A percentile compares a stretch with the other conserved stretches of the same genome.
phyloP scores from a whole-genome alignment of 2,797 vertebrate genomes.

The Tangara arthus region DNA sequence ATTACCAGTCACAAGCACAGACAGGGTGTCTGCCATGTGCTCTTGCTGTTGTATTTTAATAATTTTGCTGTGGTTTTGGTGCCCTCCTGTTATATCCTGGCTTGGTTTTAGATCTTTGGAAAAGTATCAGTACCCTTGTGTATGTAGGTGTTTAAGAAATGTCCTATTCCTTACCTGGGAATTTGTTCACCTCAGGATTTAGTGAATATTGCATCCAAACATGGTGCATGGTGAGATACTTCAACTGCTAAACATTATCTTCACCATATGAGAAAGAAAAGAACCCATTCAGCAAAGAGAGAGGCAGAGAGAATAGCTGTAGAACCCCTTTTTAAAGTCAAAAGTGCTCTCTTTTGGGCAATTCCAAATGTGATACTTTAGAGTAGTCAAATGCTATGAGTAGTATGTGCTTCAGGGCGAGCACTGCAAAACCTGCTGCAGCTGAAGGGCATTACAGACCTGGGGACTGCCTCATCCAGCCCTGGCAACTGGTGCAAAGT shows the following conservation, averaged over 20 bases:
- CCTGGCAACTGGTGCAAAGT: not conserved
- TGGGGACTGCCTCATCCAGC: not conserved
- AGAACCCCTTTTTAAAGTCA: conserved; percentile 33
- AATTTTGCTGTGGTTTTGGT: not conserved
- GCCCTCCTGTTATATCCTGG: not conserved
- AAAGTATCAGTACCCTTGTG: not conserved
- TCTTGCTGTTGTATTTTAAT: not conserved
- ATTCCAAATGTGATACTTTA: not conserved
- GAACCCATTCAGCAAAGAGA: conserved; percentile 31
- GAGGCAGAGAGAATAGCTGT: conserved; percentile 33
- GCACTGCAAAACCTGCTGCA: not conserved
- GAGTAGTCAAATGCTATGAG: not conserved
- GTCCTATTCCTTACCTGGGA: conserved; percentile 19
- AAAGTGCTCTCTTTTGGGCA: conserved; percentile 40
- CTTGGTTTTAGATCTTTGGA: conserved; percentile 15
- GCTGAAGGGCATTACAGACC: not conserved
- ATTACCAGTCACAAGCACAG: not conserved
- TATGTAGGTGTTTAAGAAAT: conserved; percentile 37
- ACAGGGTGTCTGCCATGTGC: accelerated
- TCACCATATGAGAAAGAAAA: not conserved
- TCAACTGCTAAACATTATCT: not conserved
- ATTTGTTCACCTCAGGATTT: conserved; percentile 49
- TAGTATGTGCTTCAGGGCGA: not conserved
- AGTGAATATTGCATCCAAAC: not conserved
- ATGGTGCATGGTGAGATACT: conserved; percentile 30